Base-by-base conservation (phyloP, 2,888 invertebrate species). In the Enoplolaimus lenunculus region DNA sequence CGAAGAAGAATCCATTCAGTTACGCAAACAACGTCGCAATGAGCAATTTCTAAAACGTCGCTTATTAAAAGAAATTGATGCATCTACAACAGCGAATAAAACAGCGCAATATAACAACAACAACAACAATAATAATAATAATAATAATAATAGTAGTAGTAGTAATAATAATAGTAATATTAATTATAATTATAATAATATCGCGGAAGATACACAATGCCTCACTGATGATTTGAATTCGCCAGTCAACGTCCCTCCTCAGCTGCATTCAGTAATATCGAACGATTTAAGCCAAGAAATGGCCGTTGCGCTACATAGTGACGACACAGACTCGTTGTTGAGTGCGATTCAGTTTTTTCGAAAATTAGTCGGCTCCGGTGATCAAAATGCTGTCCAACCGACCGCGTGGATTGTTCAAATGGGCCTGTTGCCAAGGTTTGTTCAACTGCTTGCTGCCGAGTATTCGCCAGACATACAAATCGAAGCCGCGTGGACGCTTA, bases 401-500 rank as follows among this genome's bases (percentile, higher is more conserved):
- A 95, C 95, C 76, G 92, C 94, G 82, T 93, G 93, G 85, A 93
- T 95, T 62, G 93, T 95, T 80, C 86, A 88, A 76, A 90, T 91
- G 72, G 94, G 93, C 77, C 91, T 95, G 80, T 90, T 95, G 75
- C 93, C 93, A 57, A 87, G 88, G 83, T 93, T 95, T 85, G 93
- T 95, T 34, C 89, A 90, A 29, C 64, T 65, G n/a, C 21, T 71
- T 35, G 34, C 26, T 2, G 35, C 30, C 7, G 29, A 13, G 28
- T 2, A n/a, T 34, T 21, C 21, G 21, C 31, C 71, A 21, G 26
- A n/a, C 33, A 68, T 72, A 77, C 94, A 95, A 82, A 95, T 95
- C 81, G 95, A 95, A 84, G 93, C 94, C 45, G 93, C 95, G 2
- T 95, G 94, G 95, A 94, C 94, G 67, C 84, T 95, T 77, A 95